These are phyloP conservation scores for Adelosebastes latens DNA, from an alignment of 2,797 vertebrate species.

Conservation along the genomic window DNA sequence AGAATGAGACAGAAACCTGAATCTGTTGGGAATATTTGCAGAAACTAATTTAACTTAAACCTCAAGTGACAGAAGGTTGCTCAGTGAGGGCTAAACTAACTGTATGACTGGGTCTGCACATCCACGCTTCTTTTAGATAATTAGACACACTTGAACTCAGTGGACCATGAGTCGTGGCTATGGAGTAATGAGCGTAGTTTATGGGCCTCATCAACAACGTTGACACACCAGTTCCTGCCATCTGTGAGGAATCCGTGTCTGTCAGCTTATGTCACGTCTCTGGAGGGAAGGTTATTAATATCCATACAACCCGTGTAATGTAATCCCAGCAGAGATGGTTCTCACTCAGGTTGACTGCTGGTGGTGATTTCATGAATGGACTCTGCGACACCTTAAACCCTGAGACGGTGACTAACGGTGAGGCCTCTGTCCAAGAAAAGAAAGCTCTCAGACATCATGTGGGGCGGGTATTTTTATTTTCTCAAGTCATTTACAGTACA, in stretches of 20 bases:
- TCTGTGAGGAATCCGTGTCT: constrained; percentile 46
- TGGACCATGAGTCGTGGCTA: constrained; percentile 34
- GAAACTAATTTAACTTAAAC: constrained; percentile 35
- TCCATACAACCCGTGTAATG: constrained; percentile 57
- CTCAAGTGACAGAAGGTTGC: constrained; percentile 4
- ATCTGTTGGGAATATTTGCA: constrained; percentile 16
- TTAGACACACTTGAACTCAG: constrained; percentile 39
- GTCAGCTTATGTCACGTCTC: constrained; percentile 61
- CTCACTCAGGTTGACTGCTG: constrained; percentile 40
- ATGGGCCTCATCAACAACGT: constrained; percentile 43
- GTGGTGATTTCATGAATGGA: constrained; percentile 72
- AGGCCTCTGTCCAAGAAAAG: constrained; percentile 56
- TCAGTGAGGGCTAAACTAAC: constrained; percentile 10
- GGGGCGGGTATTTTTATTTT: constrained; percentile 76
- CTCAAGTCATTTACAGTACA: constrained; percentile 78
- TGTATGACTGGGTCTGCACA: constrained; percentile 4
- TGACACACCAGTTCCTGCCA: constrained; percentile 50
- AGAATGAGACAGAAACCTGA: constrained; percentile 34
- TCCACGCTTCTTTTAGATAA: constrained; percentile 41
- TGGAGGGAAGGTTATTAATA: constrained; percentile 71
- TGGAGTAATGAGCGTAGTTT: constrained; percentile 33
- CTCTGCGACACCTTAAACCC: constrained; percentile 34
- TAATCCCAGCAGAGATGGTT: constrained; percentile 36
- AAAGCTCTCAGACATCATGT: constrained; percentile 56
- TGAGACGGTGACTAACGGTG: constrained; percentile 35